These are phyloP conservation scores for Marasmarcha lunaedactyla DNA, from an alignment of 2,888 invertebrate species.

Conservation along the genomic window DNA sequence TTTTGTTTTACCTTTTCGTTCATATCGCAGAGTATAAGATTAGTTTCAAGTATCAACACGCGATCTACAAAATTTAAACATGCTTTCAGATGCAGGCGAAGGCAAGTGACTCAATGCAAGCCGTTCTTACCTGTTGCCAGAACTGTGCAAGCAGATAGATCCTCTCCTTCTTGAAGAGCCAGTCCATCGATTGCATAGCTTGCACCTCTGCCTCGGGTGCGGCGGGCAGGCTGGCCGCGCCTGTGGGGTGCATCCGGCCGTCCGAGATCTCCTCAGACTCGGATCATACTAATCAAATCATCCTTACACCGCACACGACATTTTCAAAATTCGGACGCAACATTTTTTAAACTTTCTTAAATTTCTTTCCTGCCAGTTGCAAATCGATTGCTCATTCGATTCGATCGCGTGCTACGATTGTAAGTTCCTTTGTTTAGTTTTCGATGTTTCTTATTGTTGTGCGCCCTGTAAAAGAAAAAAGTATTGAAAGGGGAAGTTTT, in stretches of 20 bases:
- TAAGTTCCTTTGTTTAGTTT: slow-evolving; percentile 28
- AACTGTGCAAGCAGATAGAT: slow-evolving; percentile 94
- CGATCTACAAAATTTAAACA: too few species aligned
- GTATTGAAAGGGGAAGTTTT: slow-evolving; percentile 49
- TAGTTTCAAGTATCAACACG: too few species aligned
- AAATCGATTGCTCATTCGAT: slow-evolving; percentile 15
- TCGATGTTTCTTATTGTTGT: too few species aligned
- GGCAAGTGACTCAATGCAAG: not conserved
- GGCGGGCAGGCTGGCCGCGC: slow-evolving; percentile 79
- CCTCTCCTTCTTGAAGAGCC: slow-evolving; percentile 95
- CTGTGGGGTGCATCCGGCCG: slow-evolving; percentile 82
- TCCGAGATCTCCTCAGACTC: slow-evolving; percentile 40
- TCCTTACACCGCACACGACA: slow-evolving; percentile 17
- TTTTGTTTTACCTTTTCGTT: slow-evolving; percentile 7
- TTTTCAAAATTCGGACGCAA: slow-evolving; percentile 24
- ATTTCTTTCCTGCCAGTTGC: slow-evolving; percentile 19
- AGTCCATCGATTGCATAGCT: slow-evolving; percentile 96
- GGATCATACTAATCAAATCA: slow-evolving; percentile 42
- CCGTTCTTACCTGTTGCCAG: slow-evolving; percentile 90
- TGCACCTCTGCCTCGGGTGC: slow-evolving; percentile 91
- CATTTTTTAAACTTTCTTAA: slow-evolving; percentile 19
- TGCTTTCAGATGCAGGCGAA: too few species aligned
- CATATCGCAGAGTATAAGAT: too few species aligned
- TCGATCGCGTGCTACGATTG: slow-evolving; percentile 30
- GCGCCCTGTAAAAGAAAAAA: slow-evolving; percentile 52